Percentiles rank a stretch among this genome's conserved stretches.
phyloP scores from a whole-genome alignment of 2,797 vertebrate species.

The Salarias fasciatus region DNA sequence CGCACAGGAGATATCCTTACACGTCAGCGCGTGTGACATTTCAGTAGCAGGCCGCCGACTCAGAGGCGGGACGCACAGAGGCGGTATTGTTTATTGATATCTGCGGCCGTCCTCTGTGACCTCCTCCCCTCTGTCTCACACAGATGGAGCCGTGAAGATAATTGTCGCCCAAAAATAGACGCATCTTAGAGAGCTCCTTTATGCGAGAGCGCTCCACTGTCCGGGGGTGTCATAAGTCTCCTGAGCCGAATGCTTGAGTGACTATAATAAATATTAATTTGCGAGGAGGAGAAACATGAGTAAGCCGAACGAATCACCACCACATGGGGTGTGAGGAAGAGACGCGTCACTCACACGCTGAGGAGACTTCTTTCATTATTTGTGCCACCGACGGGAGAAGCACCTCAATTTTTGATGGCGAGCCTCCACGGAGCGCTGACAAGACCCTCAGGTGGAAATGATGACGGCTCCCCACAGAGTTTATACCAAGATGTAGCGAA shows the following conservation, averaged over 20 bases:
- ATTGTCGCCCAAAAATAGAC: constrained; percentile 70
- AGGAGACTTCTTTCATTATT: constrained; percentile 57
- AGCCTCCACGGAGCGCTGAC: constrained; percentile 4
- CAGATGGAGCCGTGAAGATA: constrained; percentile 61
- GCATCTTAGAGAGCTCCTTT: constrained; percentile 59
- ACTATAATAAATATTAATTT: constrained; percentile 75
- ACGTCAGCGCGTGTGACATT: constrained; percentile 15
- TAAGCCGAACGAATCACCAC: constrained; percentile 68
- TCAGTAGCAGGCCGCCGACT: constrained; percentile 18
- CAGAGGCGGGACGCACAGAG: constrained; percentile 57
- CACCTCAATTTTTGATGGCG: constrained; percentile 45
- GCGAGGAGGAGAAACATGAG: constrained; percentile 71
- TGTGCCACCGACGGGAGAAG: constrained; percentile 23
- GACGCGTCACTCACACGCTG: constrained; percentile 55
- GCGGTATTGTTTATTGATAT: constrained; percentile 64
- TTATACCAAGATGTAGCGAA: constrained; percentile 31
- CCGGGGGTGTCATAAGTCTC: constrained; percentile 34
- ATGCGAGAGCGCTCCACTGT: constrained; percentile 42
- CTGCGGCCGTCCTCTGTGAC: constrained; percentile 51
- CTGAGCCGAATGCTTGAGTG: constrained; percentile 53
- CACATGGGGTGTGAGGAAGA: constrained; percentile 69
- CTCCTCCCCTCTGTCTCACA: constrained; percentile 57
- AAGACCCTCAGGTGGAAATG: constrained; percentile 24
- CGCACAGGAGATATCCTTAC: constrained; percentile 20
- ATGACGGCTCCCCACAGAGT: constrained; percentile 19